Evolutionary conservation across 64 coral and sea anemone species (phyloP).

Genomic region (Montipora sp.): DNA sequence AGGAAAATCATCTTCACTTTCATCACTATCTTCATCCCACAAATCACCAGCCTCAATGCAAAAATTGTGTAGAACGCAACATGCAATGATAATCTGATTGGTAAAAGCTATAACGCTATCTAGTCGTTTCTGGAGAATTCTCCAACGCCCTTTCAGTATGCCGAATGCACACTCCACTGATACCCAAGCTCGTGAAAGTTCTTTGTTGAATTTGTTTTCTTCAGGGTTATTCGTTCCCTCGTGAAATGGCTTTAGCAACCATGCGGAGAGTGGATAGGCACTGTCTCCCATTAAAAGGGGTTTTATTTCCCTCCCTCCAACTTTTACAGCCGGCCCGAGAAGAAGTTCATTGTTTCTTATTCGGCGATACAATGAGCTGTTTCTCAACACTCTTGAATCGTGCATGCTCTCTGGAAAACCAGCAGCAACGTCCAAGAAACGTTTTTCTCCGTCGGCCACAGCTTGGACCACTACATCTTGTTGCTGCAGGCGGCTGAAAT

Average conservation of each 20-base stretch:
- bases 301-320: conserved; percentile 5
- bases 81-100: conserved; percentile 5
- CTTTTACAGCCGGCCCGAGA: not conserved
- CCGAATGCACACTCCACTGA: conserved; percentile 25
- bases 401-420: conserved; percentile 60
- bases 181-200: conserved; percentile 14
- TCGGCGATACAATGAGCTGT: not conserved
- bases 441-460: not conserved
- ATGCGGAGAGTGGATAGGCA: not conserved
- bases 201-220: conserved; percentile 29
- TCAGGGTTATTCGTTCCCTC: conserved; percentile 5
- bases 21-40: not conserved
- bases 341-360: conserved; percentile 39
- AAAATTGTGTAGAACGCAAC: not conserved
- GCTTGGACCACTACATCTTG: not conserved
- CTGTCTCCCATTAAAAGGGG: conserved; percentile 15
- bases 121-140: conserved; percentile 3
- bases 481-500: not conserved
- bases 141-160: conserved; percentile 18
- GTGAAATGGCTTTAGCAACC: conserved; percentile 56
- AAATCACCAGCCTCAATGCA: not conserved
- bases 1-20: conserved; percentile 2
- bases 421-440: not conserved
- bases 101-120: not conserved
- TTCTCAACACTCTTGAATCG: conserved; percentile 37